phyloP scores from a whole-genome alignment of 2,888 invertebrate genomes.

The Sinhomidia bicolor region DNA sequence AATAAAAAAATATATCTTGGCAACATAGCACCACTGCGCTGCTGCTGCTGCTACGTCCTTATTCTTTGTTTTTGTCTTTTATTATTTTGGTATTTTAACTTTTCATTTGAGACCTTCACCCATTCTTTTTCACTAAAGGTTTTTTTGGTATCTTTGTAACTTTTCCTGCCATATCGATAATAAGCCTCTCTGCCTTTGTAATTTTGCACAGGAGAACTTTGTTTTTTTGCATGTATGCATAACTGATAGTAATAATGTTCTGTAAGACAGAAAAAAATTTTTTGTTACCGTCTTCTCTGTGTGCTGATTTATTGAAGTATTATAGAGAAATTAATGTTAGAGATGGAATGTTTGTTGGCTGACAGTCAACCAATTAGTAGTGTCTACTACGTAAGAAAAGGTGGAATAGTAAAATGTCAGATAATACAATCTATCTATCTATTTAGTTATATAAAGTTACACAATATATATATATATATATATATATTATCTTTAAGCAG shows the following conservation, averaged over 20 bases:
- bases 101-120: not conserved
- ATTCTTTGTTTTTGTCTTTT: not conserved
- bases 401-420: not conserved
- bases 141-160: too few species aligned
- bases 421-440: too few species aligned
- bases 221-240: too few species aligned
- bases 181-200: not conserved
- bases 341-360: not conserved
- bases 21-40: too few species aligned
- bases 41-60: not conserved
- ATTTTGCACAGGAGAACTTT: not conserved
- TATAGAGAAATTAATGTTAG: not conserved
- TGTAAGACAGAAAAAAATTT: too few species aligned
- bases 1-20: too few species aligned
- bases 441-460: too few species aligned
- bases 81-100: not conserved
- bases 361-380: conserved; percentile 26
- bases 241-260: too few species aligned
- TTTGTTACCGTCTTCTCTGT: too few species aligned
- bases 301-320: too few species aligned
- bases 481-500: too few species aligned
- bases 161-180: not conserved
- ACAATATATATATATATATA: too few species aligned
- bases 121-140: not conserved
- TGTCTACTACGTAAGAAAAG: not conserved